Percentiles rank a stretch among this genome's conserved stretches.
These are phyloP conservation scores for Chaetorhynchus papuensis DNA, from an alignment of 2,113 vertebrate genomes.

Conservation along the genomic window DNA sequence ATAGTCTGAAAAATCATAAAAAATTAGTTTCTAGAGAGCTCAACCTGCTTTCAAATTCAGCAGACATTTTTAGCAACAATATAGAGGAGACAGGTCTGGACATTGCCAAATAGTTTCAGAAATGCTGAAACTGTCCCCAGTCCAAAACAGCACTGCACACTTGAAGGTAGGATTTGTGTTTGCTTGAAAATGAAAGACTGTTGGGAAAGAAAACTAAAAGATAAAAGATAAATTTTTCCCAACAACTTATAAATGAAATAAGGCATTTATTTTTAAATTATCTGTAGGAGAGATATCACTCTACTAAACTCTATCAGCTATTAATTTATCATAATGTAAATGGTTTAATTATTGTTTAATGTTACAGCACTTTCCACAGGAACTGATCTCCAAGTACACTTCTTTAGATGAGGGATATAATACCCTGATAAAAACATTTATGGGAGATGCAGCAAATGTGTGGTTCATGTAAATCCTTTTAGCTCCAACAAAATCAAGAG, in stretches of 20 bases:
- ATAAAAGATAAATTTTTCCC: background rate
- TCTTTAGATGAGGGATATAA: background rate
- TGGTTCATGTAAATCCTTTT: background rate
- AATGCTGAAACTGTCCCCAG: background rate
- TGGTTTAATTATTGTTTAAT: conserved; percentile 22
- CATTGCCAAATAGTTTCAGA: background rate
- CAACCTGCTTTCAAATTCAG: conserved; percentile 7
- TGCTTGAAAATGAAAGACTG: background rate
- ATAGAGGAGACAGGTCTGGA: background rate
- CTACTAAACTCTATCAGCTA: background rate
- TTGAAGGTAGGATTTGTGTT: background rate
- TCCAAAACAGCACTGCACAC: background rate
- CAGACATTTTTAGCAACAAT: background rate
- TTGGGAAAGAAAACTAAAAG: background rate
- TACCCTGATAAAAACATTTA: background rate
- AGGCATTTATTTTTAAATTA: background rate
- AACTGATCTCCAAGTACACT: background rate
- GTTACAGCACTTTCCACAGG: background rate
- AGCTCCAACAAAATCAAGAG: background rate
- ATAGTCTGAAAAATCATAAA: background rate
- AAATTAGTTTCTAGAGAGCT: background rate
- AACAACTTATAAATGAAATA: background rate
- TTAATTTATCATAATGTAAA: conserved; percentile 18
- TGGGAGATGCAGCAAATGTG: background rate
- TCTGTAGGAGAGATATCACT: background rate